Base-by-base conservation (phyloP, 1,140 invertebrate species). In the Cydia strobilella region DNA sequence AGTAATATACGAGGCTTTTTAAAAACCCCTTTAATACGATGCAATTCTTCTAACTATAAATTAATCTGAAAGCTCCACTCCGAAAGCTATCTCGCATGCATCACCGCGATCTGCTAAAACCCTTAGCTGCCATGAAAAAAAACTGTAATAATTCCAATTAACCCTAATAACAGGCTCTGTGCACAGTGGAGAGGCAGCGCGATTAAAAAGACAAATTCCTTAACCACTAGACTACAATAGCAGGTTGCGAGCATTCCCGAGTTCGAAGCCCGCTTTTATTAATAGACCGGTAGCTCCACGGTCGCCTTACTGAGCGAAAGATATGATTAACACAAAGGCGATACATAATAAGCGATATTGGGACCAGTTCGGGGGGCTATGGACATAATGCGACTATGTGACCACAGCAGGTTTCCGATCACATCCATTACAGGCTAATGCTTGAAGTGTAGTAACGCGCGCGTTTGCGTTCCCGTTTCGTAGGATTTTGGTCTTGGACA, bases 131-230 rank as follows among this genome's bases (percentile, higher is more conserved):
- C 74, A 74, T 86, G 80, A 88, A 90, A 87, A 89, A 91, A 89
- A 87, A 84, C 83, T 90, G 87, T 90, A 90, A 90, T 91, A 88
- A 91, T 93, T 91, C 87, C 90, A 93, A 93, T 93, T 91, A 93
- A 90, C 87, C 88, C 84, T 92, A 92, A 92, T 92, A 92, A 92
- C 89, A 92, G 90, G 88, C 87, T 85, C 80, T 72, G 79, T 82
- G 84, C 82, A 86, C 77, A 86, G 74, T 86, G 80, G 74, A 82
- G 84, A 88, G 83, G 84, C 89, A 90, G 87, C 77, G 83, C 86
- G 86, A 91, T 91, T 92, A 92, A 91, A 92, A 91, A 91, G 89
- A 92, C 90, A 92, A 92, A 92, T 92, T 90, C 90, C 79, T 90
- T 88, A 86, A 91, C 85, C 87, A 86, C 86, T 85, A 84, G 81